These are phyloP conservation scores for Augochlorella aurata DNA, from an alignment of 2,888 invertebrate species.

Conservation along the genomic window DNA sequence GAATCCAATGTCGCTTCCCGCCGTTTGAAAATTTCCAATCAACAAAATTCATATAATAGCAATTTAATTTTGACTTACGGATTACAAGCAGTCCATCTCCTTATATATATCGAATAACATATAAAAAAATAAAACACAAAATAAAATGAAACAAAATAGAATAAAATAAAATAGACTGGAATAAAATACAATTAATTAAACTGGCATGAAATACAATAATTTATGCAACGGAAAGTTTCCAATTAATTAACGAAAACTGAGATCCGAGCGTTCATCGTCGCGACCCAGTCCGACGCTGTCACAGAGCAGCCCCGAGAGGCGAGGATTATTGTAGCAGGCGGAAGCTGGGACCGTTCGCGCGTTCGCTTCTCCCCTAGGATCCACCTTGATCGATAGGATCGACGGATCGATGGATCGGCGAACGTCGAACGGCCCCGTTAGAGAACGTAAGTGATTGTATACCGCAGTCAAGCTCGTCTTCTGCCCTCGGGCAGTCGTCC, in stretches of 20 bases:
- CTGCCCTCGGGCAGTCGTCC: slow-evolving; percentile 86
- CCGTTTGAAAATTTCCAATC: not conserved
- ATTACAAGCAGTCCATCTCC: too few relatives aligned
- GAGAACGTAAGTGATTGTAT: slow-evolving; percentile 68
- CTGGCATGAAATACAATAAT: too few relatives aligned
- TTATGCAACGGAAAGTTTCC: not conserved
- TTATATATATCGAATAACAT: too few relatives aligned
- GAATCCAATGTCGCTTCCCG: not conserved
- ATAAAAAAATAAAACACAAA: too few relatives aligned
- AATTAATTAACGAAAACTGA: not conserved
- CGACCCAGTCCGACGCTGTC: not conserved
- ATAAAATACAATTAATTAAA: too few relatives aligned
- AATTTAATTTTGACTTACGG: too few relatives aligned
- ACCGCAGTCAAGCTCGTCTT: slow-evolving; percentile 81
- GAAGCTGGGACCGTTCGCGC: slow-evolving; percentile 30
- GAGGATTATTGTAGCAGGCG: slow-evolving; percentile 41
- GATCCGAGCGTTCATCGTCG: not conserved
- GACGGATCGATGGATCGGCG: not conserved
- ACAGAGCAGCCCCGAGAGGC: not conserved
- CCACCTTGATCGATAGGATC: not conserved
- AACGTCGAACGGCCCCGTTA: slow-evolving; percentile 4
- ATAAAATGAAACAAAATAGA: too few relatives aligned
- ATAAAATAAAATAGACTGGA: too few relatives aligned
- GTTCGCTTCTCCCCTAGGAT: too few relatives aligned
- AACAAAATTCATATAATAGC: not conserved